Evolutionary conservation across 2,888 invertebrate genomes (phyloP), one percentile per base, ranked within the genome.

Genomic region (Leucoma salicis): DNA sequence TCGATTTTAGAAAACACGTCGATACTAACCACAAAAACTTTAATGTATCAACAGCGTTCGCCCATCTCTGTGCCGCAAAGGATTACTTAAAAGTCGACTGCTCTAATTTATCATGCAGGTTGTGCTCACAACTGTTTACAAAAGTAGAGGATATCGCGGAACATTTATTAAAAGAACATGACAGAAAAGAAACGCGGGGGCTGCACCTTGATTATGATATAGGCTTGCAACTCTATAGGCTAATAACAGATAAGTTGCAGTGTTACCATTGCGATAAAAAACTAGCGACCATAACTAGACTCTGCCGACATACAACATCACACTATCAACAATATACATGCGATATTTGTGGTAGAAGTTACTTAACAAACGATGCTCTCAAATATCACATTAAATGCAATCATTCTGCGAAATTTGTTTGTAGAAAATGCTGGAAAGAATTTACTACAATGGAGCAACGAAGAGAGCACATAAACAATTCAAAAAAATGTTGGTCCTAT

Each of bases 61-160:
- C 76, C 1, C 85, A 86, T 44, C 65, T 71, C n/a, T 64, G 64
- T 28, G 70, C 62, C 15, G 63, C 65, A 35, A 77, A 72, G 42
- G 81, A 79, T 6, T 77, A 72, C 31, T 61, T 88, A 1, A 88
- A 88, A 70, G 86, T 83, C 0, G 88, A 88, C 43, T 71, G 78
- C 33, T 66, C 70, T 0, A 63, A 80, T 27, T 57, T 88, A 1
- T 71, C 65, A 42, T 88, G 88, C 49, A 68, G 80, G 48, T 28
- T 79, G 2, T 88, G 88, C 40, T 35, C 31, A 0, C 46, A 61
- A 27, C 58, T 74, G 0, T 80, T 69, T 32, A 59, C 70, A 3
- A 66, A 58, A 10, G 45, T 88, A 2, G 60, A 73, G 6, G 64
- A 75, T 8, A 53, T 81, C 0, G 79, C 80, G 0, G 52, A 61